Evolutionary conservation across 2,113 vertebrate species (phyloP).

Genomic region (Trematocara zebra): DNA sequence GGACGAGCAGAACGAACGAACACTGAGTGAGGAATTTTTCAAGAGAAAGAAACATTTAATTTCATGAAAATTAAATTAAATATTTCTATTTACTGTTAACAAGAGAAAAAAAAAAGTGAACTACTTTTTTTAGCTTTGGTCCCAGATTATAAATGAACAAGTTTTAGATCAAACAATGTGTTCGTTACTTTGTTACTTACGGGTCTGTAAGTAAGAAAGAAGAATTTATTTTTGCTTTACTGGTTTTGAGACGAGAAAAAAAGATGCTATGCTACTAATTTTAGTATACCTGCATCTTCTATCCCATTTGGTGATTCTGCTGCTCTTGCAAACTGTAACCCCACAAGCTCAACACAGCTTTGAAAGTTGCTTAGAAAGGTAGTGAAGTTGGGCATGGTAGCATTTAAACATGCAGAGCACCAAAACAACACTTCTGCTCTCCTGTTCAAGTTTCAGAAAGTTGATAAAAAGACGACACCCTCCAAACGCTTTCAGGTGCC

Average conservation of each 20-base stretch:
- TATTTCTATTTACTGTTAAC: too few relatives aligned
- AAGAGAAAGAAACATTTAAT: not conserved
- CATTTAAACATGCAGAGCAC: not conserved
- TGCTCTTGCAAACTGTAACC: not conserved
- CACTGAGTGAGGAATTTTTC: not conserved
- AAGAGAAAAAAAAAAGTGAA: not conserved
- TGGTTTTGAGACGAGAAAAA: not conserved
- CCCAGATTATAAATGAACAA: not conserved
- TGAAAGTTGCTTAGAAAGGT: not conserved
- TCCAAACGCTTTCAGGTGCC: not conserved
- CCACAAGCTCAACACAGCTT: not conserved
- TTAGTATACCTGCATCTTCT: not conserved
- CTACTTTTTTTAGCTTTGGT: not conserved
- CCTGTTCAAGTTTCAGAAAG: not conserved
- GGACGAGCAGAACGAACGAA: not conserved
- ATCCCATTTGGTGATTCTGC: not conserved
- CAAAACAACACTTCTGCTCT: not conserved
- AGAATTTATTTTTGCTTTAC: not conserved
- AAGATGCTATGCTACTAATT: not conserved
- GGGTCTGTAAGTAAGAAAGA: not conserved
- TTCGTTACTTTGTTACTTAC: not conserved
- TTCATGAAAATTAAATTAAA: not conserved
- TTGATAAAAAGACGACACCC: not conserved
- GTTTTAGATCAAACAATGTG: not conserved
- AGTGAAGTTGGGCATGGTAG: not conserved